Evolutionary conservation across 2,888 invertebrate genomes (phyloP).

Genomic region (Chrysodeixis includens): DNA sequence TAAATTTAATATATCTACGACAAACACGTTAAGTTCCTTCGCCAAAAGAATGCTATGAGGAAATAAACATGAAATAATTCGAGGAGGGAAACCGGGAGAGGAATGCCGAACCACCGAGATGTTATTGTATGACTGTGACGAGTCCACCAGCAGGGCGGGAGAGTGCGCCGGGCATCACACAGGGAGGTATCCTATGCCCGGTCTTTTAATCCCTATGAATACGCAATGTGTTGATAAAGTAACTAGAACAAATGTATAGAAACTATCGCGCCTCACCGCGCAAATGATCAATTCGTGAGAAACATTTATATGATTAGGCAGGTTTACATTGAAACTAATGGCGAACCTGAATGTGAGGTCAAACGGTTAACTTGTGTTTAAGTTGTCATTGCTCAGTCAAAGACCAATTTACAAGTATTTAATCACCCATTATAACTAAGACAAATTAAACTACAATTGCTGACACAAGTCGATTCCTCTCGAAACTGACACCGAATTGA

Average conservation of each 20-base stretch:
- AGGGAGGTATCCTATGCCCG: background rate
- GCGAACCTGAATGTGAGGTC: background rate
- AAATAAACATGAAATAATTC: background rate
- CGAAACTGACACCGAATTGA: conserved; percentile 7
- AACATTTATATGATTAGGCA: no score
- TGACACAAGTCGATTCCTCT: conserved; percentile 1
- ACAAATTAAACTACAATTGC: conserved; percentile 3
- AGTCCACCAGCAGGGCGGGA: no score
- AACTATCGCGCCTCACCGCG: no score
- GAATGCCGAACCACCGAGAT: background rate
- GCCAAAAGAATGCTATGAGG: conserved; percentile 1
- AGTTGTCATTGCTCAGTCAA: background rate
- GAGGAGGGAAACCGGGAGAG: background rate
- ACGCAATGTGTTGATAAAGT: no score
- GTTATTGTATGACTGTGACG: background rate
- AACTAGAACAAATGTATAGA: no score
- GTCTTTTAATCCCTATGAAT: background rate
- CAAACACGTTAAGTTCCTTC: background rate
- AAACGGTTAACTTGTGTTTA: background rate
- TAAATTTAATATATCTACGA: background rate
- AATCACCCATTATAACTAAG: background rate
- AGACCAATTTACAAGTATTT: conserved; percentile 1
- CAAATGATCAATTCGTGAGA: no score
- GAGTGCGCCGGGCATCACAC: no score
- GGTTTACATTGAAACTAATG: background rate